Conservation (phyloP, 2,797 vertebrate species). For the Allobates femoralis region DNA sequence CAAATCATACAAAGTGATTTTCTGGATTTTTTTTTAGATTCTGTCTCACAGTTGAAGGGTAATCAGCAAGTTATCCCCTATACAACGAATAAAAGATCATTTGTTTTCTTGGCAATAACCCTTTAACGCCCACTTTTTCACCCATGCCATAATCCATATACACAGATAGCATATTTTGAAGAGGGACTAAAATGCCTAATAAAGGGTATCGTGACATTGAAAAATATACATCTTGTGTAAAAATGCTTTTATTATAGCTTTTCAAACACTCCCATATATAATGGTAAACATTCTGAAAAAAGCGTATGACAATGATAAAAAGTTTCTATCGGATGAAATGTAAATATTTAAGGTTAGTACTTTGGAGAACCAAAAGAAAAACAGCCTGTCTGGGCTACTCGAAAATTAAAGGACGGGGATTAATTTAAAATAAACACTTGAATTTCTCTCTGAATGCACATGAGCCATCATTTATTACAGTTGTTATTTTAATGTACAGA, state of each 20-base stretch:
- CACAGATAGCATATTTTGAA: not conserved
- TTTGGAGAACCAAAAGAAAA: conserved; percentile 73
- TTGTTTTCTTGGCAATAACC: too few relatives aligned
- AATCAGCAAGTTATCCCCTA: too few relatives aligned
- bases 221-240: conserved; percentile 52
- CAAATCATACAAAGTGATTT: too few relatives aligned
- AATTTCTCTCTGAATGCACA: conserved; percentile 68
- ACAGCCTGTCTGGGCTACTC: conserved; percentile 69
- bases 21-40: too few relatives aligned
- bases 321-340: conserved; percentile 67
- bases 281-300: conserved; percentile 68
- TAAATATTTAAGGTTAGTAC: conserved; percentile 75
- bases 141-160: not conserved
- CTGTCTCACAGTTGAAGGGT: too few relatives aligned
- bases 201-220: conserved; percentile 34
- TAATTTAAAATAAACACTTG: conserved; percentile 72
- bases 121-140: too few relatives aligned
- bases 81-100: too few relatives aligned
- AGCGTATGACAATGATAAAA: conserved; percentile 68
- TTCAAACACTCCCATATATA: conserved; percentile 58
- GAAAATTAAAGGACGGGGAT: conserved; percentile 70
- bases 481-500: conserved; percentile 59
- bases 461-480: conserved; percentile 68
- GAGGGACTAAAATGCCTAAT: not conserved
- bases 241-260: conserved; percentile 48